phyloP scores from a whole-genome alignment of 2,797 vertebrate genomes.

The Mormyrops boulengeri region DNA sequence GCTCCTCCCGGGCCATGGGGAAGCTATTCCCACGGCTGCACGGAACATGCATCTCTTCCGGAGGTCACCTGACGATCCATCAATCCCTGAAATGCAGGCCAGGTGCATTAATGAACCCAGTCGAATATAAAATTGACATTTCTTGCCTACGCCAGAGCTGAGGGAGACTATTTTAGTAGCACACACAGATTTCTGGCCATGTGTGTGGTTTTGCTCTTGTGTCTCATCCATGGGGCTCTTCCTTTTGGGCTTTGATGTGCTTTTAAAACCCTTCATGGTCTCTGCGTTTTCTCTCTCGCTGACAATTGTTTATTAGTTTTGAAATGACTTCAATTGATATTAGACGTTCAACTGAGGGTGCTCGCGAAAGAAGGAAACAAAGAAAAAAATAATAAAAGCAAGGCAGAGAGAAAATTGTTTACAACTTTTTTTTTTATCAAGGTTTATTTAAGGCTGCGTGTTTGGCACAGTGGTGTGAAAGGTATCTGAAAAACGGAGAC shows the following conservation, averaged over 20 bases:
- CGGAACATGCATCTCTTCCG: background rate
- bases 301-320: constrained; percentile 94
- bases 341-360: constrained; percentile 60
- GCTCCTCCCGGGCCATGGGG: background rate
- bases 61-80: background rate
- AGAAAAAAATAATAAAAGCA: constrained; percentile 32
- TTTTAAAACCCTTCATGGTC: constrained; percentile 63
- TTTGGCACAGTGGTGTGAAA: constrained; percentile 53
- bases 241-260: constrained; percentile 76
- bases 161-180: background rate
- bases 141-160: background rate
- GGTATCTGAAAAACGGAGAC: constrained; percentile 54
- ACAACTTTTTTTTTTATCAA: constrained; percentile 74
- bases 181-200: background rate
- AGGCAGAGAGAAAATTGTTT: constrained; percentile 60
- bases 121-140: background rate
- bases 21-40: background rate
- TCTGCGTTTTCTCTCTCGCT: constrained; percentile 77
- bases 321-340: constrained; percentile 78
- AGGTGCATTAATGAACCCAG: background rate
- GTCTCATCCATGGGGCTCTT: constrained; percentile 44
- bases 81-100: background rate
- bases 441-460: constrained; percentile 63
- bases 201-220: constrained; percentile 37
- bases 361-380: background rate